Conservation (phyloP, 2,113 vertebrate species). For the Clupea harengus region DNA sequence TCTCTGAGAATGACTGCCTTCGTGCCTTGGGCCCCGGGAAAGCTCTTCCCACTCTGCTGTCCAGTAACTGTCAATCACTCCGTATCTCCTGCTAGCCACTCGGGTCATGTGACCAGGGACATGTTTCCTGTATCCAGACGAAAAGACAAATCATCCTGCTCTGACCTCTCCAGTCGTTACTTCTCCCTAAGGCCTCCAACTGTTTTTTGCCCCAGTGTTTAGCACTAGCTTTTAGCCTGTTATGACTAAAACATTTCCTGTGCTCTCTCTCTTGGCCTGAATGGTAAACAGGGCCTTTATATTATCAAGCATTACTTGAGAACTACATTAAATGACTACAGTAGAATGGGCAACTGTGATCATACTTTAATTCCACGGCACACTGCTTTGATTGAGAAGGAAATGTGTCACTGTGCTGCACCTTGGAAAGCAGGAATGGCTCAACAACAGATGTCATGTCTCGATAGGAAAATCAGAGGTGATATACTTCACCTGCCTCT, state of each 20-base stretch:
- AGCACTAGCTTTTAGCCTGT: not conserved
- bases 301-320: too few species aligned
- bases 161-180: not conserved
- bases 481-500: not conserved
- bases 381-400: not conserved
- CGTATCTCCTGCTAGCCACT: constrained; percentile 32
- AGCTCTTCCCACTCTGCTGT: constrained; percentile 5
- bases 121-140: constrained; percentile 37
- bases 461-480: not conserved
- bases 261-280: not conserved
- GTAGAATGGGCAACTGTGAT: not conserved
- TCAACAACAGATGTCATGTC: not conserved
- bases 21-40: not conserved
- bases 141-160: constrained; percentile 15
- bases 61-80: constrained; percentile 43
- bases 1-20: not conserved
- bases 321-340: not conserved
- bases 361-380: not conserved
- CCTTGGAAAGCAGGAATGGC: not conserved
- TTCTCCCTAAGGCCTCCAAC: not conserved
- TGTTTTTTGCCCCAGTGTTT: not conserved
- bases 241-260: not conserved
- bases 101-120: constrained; percentile 16
- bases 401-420: not conserved
- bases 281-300: not conserved